phyloP scores from a whole-genome alignment of 2,113 vertebrate genomes.

The Takifugu flavidus region DNA sequence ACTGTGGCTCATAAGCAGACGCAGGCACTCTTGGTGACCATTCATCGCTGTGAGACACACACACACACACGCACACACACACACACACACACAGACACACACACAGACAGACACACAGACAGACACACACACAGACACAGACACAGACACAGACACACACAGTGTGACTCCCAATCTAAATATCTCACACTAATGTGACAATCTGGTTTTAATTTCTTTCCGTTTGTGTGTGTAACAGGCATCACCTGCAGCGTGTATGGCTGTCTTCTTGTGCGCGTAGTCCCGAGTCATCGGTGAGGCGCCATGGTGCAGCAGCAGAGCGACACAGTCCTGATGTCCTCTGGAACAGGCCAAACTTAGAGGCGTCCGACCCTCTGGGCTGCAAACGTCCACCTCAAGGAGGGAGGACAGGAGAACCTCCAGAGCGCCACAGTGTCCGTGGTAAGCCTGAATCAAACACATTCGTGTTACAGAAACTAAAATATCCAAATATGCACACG shows the following conservation, averaged over 20 bases:
- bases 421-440: slow-evolving; percentile 92
- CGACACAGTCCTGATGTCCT: slow-evolving; percentile 94
- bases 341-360: slow-evolving; percentile 91
- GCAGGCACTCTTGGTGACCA: slow-evolving; percentile 93
- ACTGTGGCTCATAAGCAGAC: slow-evolving; percentile 86
- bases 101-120: slow-evolving; percentile 24
- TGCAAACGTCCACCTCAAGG: slow-evolving; percentile 91
- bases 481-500: not conserved
- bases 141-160: slow-evolving; percentile 29
- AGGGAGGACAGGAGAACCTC: slow-evolving; percentile 91
- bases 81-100: slow-evolving; percentile 20
- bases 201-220: not conserved
- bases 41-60: slow-evolving; percentile 81
- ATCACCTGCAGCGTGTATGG: slow-evolving; percentile 93
- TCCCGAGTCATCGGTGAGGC: slow-evolving; percentile 91
- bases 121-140: slow-evolving; percentile 4
- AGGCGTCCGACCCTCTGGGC: slow-evolving; percentile 88
- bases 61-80: slow-evolving; percentile 10
- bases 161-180: not conserved
- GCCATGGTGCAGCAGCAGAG: slow-evolving; percentile 92
- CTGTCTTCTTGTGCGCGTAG: slow-evolving; percentile 88
- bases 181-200: not conserved
- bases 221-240: not conserved
- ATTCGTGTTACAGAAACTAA: not conserved
- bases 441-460: slow-evolving; percentile 80